Evolutionary conservation across 1,140 invertebrate species (phyloP).

Genomic region (Brachionus asplanchnoidis): DNA sequence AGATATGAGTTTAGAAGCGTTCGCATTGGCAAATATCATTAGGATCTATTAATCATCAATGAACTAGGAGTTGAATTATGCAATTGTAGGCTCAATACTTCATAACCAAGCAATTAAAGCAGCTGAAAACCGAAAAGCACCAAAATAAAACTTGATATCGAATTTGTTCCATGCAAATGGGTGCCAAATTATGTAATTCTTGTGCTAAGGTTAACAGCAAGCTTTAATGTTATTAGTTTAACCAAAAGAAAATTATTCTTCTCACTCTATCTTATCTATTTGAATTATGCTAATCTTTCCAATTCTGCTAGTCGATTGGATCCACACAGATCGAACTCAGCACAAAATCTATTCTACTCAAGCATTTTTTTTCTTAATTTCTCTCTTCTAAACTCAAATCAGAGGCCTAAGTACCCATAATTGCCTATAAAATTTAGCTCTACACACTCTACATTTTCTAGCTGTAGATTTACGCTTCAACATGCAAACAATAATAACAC

Average conservation of each 20-base stretch:
- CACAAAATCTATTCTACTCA: background rate
- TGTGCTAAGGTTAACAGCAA: slow-evolving; percentile 1
- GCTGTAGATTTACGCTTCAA: background rate
- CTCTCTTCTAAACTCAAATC: background rate
- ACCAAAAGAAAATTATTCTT: background rate
- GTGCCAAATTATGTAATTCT: slow-evolving; percentile 14
- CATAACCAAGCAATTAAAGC: slow-evolving; percentile 7
- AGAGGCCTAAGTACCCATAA: slow-evolving; percentile 11
- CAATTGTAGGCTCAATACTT: background rate
- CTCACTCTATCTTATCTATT: background rate
- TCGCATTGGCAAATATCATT: background rate
- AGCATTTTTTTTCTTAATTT: background rate
- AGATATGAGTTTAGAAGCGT: background rate
- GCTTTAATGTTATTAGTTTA: slow-evolving; percentile 4
- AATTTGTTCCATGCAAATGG: slow-evolving; percentile 13
- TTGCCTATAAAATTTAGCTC: background rate
- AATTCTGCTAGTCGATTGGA: background rate
- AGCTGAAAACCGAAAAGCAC: background rate
- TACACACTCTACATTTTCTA: background rate
- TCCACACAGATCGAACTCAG: background rate
- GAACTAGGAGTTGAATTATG: background rate
- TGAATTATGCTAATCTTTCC: background rate
- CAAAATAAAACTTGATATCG: slow-evolving; percentile 15
- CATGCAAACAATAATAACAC: slow-evolving; percentile 22
- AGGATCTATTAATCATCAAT: background rate